Evolutionary conservation across 1,140 invertebrate species (phyloP).

Genomic region (Tetragnatha versicolor): DNA sequence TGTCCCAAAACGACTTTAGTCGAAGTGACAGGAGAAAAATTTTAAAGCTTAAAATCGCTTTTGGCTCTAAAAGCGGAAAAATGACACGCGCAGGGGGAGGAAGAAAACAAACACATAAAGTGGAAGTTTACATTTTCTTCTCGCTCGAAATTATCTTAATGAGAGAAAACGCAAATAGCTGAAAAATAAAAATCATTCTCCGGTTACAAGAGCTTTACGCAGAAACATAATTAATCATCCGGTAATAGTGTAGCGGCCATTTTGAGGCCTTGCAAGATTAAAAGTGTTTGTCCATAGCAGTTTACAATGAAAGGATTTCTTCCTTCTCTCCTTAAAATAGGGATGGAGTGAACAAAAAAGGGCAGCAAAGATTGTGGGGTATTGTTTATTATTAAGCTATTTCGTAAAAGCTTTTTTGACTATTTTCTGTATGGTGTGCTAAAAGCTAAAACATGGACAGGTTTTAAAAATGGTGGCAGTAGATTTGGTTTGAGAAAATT

Average conservation of each 20-base stretch:
- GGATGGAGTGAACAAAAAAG: not conserved
- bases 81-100: not conserved
- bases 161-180: slow-evolving; percentile 3
- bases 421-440: too few relatives aligned
- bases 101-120: not conserved
- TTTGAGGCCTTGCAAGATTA: slow-evolving; percentile 11
- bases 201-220: slow-evolving; percentile 8
- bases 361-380: not conserved
- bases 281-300: slow-evolving; percentile 12
- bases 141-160: slow-evolving; percentile 29
- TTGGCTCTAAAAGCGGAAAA: slow-evolving; percentile 15
- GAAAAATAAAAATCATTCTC: slow-evolving; percentile 15
- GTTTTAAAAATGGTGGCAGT: too few relatives aligned
- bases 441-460: too few relatives aligned
- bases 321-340: not conserved
- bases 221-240: slow-evolving; percentile 29
- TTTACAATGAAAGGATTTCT: not conserved
- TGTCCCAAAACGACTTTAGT: not conserved
- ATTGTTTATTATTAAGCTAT: not conserved
- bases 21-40: not conserved
- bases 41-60: slow-evolving; percentile 20
- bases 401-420: not conserved
- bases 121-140: not conserved
- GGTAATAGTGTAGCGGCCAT: slow-evolving; percentile 3
- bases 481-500: too few relatives aligned